Base-by-base conservation (phyloP, 2,113 vertebrate genomes). In the Lethenteron reissneri region DNA sequence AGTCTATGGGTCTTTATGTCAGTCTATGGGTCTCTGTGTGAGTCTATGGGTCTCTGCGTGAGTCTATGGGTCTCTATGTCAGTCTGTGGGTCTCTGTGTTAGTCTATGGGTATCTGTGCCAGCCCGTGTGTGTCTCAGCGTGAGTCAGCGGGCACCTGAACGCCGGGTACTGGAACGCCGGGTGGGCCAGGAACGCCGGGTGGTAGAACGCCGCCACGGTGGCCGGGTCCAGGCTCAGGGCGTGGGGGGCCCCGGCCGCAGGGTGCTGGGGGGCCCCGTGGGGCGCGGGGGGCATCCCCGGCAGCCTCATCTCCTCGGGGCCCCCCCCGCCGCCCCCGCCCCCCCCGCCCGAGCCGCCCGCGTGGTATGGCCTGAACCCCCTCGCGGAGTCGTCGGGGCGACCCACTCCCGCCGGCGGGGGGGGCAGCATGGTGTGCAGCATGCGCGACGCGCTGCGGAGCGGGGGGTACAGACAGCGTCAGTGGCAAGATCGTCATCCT, bases 281-380 rank as follows among this genome's bases (percentile, higher is more conserved):
- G n/a, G 64, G 64, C 14, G 60, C 14, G 25, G 85, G 84, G 0
- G n/a, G 64, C n/a, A 99, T 76, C 9, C 90, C 89, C 73, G 90
- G 83, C 88, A 97, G 81, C 59, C 91, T 88, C 19, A 99, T 85
- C 17, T 97, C 94, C 77, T 97, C 94, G 0, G 41, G 41, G 41
- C 41, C 41, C 41, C 41, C 41, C 25, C 25, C 25, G 25, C 25
- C 41, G 17, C 17, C 17, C 17, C 17, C 17, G 17, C 17, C 41
- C 41, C 41, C 41, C 41, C 41, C 41, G 41, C 64, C 64, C 64
- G 64, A 10, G 10, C 64, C 9, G 64, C n/a, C 79, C 0, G 91
- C 90, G 80, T 90, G 85, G 74, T 99, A 99, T 75, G 94, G 94
- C 76, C 91, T 83, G 81, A 99, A 99, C 75, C 94, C 88, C 56